A percentile compares a stretch with the other conserved stretches of the same genome.
Evolutionary conservation across 2,888 invertebrate species (phyloP).

Genomic region (Microctonus aethiopoides): DNA sequence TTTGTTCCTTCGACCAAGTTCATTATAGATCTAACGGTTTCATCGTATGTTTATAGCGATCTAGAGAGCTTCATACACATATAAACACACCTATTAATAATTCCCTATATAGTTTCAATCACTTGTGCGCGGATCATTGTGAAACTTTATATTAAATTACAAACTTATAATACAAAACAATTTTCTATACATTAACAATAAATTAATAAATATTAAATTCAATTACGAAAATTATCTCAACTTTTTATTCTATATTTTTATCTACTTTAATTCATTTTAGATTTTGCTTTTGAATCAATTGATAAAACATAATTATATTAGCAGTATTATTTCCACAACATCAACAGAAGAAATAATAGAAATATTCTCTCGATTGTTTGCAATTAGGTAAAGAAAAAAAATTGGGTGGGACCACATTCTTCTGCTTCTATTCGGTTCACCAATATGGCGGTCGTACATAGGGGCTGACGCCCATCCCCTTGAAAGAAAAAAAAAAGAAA

Average conservation of each 20-base stretch:
- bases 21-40: constrained; percentile 47
- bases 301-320: too few species aligned
- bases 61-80: neutral
- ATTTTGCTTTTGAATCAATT: too few species aligned
- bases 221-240: neutral
- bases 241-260: too few species aligned
- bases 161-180: neutral
- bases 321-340: too few species aligned
- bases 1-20: constrained; percentile 53
- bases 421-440: constrained; percentile 48
- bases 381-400: neutral
- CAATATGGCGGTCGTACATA: constrained; percentile 57
- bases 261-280: too few species aligned
- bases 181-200: too few species aligned
- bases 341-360: neutral
- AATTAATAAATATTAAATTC: too few species aligned
- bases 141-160: neutral
- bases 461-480: constrained; percentile 26
- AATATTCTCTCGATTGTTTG: neutral
- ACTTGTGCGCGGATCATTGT: neutral
- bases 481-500: neutral
- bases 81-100: neutral
- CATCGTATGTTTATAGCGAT: neutral
- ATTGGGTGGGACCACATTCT: neutral
- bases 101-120: too few species aligned